Base-by-base conservation (phyloP, 2,797 vertebrate genomes). In the Parauchenoglanis ngamensis region DNA sequence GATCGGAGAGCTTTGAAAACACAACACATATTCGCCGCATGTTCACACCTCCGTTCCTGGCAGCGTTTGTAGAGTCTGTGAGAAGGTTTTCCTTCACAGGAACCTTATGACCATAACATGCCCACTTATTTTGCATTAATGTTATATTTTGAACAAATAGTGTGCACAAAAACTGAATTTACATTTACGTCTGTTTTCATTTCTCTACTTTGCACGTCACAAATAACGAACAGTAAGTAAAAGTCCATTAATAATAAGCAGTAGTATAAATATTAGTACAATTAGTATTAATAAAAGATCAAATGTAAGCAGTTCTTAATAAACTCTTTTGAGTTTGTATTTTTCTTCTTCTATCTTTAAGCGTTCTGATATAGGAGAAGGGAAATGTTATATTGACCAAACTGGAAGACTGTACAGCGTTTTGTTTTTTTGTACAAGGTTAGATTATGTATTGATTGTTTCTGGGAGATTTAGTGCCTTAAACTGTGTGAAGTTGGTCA, bases 371-470 rank as follows among this genome's bases (percentile, higher is more conserved):
- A 35, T 11, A 78, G 17, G 15, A 79, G 28, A 79, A 59, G 10
- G 19, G 28, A 79, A 40, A 79, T 59, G 3, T 35, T 57, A 57
- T 59, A 79, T 59, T 57, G 19, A 57, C 54, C 19, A 4, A 0
- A 59, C 56, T 25, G 21, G 7, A 61, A 44, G 21, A 40, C 77
- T 59, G 77, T 59, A 25, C 0, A 0, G 31, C 15, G 0, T 31
- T 61, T 28, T 23, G 44, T 73, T 54, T 54, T 77, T 54, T 40
- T 78, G 86, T 85, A 86, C 86, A 87, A 85, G 76, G 61, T 80
- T 65, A 84, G 83, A 68, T 77, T 77, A 85, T 88, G 63, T 90
- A 90, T 90, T 76, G 89, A 90, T 90, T 52, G 82, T 85, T 63
- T 80, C 70, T 40, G 40, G 61, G 78, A 87, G 79, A 80, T 7